Evolutionary conservation across 2,113 vertebrate species (phyloP), one percentile per base, ranked within the genome.

Genomic region (Eupsittula cactorum): DNA sequence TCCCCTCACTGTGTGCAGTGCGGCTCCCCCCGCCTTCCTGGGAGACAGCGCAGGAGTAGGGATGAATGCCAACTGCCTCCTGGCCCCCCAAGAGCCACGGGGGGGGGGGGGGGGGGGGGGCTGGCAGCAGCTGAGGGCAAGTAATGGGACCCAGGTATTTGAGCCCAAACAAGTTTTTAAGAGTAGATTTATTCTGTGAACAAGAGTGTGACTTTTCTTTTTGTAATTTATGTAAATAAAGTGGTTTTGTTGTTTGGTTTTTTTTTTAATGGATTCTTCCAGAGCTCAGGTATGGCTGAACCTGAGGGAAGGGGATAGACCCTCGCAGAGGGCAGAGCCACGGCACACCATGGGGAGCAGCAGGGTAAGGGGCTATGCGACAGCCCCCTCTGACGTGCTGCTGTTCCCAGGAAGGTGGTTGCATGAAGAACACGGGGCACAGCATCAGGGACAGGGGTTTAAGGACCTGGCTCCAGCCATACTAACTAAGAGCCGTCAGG

Each of bases 201-300:
- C 97, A 95, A 95, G 93, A 98, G 98, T 97, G 98, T 98, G 98
- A 93, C 13, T 44, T 46, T 91, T 82, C 76, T 65, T 91, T 87
- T 94, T 93, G 62, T 96, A 97, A 97, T 95, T 98, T 97, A 97
- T 99, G 98, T 98, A 99, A 99, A 99, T 99, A 99, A 98, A 99
- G 98, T 98, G 98, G 94, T 97, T 98, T 98, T 97, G 52, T 98
- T 97, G 35, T 68, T 98, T 98, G 98, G 25, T 97, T 97, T 97
- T 97, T 97, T 98, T 98, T 98, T 93, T 97, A 83, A 79, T 9
- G 16, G 50, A 77, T 6, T 89, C 41, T 71, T 79, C 15, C 62
- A 49, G 60, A 94, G 31, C 35, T 89, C 71, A 73, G 59, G 59
- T 79, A 50, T 1, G 1, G n/a, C 4, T 2, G 0, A 70, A 74